phyloP scores from a whole-genome alignment of 2,113 vertebrate species.

The Bos javanicus region DNA sequence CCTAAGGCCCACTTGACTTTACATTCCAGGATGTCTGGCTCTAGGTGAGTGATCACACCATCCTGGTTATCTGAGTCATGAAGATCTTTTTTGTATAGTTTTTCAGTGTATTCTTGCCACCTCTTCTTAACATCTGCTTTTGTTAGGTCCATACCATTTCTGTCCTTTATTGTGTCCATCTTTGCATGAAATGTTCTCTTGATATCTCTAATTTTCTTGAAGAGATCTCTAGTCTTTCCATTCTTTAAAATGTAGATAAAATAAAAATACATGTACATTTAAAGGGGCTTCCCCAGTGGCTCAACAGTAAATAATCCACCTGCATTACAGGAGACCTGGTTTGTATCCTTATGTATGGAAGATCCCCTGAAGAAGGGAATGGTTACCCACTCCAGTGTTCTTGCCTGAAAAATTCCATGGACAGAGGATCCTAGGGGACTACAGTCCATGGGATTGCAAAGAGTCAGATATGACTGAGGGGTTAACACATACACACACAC shows the following conservation, averaged over 20 bases:
- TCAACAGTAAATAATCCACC: neutral
- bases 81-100: neutral
- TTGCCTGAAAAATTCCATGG: neutral
- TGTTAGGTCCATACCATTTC: neutral
- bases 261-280: neutral
- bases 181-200: neutral
- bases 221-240: neutral
- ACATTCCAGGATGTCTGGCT: neutral
- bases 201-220: neutral
- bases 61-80: neutral
- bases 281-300: neutral
- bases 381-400: neutral
- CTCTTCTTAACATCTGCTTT: neutral
- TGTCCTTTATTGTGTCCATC: neutral
- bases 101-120: neutral
- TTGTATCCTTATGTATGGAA: neutral
- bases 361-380: neutral
- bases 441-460: neutral
- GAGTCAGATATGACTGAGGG: neutral
- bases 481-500: neutral
- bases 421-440: neutral
- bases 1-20: neutral
- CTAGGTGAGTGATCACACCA: neutral
- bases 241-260: neutral
- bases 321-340: neutral